Conservation (phyloP, 2,113 vertebrate genomes). For the Macaca fascicularis region T2T-MFA8v1.1 NC_088376.1:170059501-170060000, state of each 20-base stretch:
- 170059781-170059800: constrained; percentile 82
- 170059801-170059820: constrained; percentile 72
- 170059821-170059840: constrained; percentile 83
- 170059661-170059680: constrained; percentile 2
- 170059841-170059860: constrained; percentile 88
- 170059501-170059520: constrained; percentile 65
- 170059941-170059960: constrained; percentile 88
- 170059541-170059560: constrained; percentile 76
- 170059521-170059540: constrained; percentile 79
- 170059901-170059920: constrained; percentile 89
- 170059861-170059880: constrained; percentile 91
- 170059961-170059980: constrained; percentile 84
- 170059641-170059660: constrained; percentile 42
- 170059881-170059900: constrained; percentile 90
- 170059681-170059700: constrained; percentile 54
- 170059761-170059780: constrained; percentile 85
- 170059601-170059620: constrained; percentile 67
- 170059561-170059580: constrained; percentile 72
- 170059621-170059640: not conserved
- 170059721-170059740: constrained; percentile 57
- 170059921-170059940: constrained; percentile 89
- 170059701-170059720: constrained; percentile 53
- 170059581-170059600: constrained; percentile 69
- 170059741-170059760: constrained; percentile 73
- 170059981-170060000: constrained; percentile 89